Evolutionary conservation across 2,113 vertebrate genomes (phyloP), one percentile per base, ranked within the genome.

Genomic region (Oplegnathus fasciatus): DNA sequence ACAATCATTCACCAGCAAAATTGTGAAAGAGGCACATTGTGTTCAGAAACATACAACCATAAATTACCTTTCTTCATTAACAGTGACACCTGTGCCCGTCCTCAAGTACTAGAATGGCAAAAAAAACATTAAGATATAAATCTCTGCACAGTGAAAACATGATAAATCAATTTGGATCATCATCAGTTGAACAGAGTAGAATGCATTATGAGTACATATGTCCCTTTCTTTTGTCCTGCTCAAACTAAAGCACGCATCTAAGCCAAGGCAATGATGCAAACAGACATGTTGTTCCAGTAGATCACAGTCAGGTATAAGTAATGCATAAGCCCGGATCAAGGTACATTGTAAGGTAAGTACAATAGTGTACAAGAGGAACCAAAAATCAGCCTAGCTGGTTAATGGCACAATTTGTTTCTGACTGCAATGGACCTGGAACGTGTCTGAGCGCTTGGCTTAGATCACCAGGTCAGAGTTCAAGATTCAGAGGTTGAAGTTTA

Each of bases 11-110:
- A 70, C 13, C 68, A 80, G 55, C 15, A 72, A 28, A 71, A 28
- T 8, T 72, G 54, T 66, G 40, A 85, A 70, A 79, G 52, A 90
- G 90, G 84, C 81, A 90, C 87, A 52, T 61, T 72, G 58, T 70
- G 82, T 82, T 80, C 22, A 30, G 14, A 68, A 75, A 54, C 14
- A 84, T 48, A 83, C 15, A 68, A 30, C 48, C 30, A 73, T 48
- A 61, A 18, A 71, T 50, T 18, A 18, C 32, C 18, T 52, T 76
- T 44, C 14, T 18, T 74, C 22, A 24, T 17, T 22, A 68, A 40
- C 32, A 60, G n/a, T 34, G 17, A 72, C 72, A 67, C 28, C 20
- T 6, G 78, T 40, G 62, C 6, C 15, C 26, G 67, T 60, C 26
- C 22, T 76, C 0, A 62, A 30, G 5, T 28, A 44, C 28, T 48